These are phyloP conservation scores for Trichomycterus rosablanca DNA, from an alignment of 2,113 vertebrate genomes.

Conservation along the genomic window DNA sequence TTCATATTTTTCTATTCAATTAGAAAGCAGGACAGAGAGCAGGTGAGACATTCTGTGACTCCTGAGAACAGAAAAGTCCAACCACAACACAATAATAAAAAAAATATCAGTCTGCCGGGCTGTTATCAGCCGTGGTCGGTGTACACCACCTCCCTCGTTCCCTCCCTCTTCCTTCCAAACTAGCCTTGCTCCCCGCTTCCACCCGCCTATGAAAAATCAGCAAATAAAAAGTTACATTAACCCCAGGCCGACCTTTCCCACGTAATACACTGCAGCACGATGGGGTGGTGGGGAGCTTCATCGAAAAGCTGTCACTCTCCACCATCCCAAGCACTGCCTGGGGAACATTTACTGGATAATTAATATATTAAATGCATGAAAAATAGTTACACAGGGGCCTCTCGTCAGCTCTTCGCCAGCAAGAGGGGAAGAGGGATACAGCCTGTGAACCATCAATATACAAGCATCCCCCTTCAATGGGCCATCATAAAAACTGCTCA, in stretches of 20 bases:
- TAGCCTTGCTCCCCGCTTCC: constrained; percentile 69
- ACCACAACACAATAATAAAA: constrained; percentile 58
- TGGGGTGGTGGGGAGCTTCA: constrained; percentile 84
- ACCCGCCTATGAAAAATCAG: constrained; percentile 96
- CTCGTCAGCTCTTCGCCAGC: constrained; percentile 73
- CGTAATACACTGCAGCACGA: constrained; percentile 98
- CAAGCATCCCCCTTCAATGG: constrained; percentile 97
- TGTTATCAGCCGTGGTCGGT: constrained; percentile 50
- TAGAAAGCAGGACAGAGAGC: not conserved
- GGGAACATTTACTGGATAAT: constrained; percentile 99
- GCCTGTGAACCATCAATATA: constrained; percentile 97
- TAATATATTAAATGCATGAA: constrained; percentile 99
- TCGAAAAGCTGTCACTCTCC: constrained; percentile 93
- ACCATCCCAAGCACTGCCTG: constrained; percentile 93
- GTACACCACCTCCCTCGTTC: constrained; percentile 42
- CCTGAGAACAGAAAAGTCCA: constrained; percentile 45
- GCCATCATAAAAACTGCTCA: constrained; percentile 99
- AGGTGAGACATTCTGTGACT: constrained; percentile 41
- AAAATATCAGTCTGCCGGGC: constrained; percentile 25
- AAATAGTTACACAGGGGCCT: constrained; percentile 96
- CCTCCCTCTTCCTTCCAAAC: constrained; percentile 66
- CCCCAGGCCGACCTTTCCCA: constrained; percentile 93
- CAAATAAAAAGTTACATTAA: constrained; percentile 99
- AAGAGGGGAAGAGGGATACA: constrained; percentile 85
- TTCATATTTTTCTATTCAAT: constrained; percentile 15